These are phyloP conservation scores for Limosa lapponica DNA, from an alignment of 2,797 vertebrate genomes.

Conservation along the genomic window DNA sequence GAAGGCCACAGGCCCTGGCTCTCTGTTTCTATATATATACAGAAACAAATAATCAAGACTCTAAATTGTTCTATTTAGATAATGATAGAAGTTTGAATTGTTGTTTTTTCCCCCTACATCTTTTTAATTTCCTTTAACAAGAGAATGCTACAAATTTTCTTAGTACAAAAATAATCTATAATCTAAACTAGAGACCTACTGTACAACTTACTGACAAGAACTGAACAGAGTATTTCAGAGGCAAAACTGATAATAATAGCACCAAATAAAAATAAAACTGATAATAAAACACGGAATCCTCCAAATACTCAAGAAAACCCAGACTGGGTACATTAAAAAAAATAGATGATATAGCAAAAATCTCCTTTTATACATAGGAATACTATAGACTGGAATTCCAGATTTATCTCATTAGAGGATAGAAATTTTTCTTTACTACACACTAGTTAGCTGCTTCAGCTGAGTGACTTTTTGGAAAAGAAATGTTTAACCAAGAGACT, in stretches of 20 bases:
- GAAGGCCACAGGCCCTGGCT: background rate
- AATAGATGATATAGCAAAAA: background rate
- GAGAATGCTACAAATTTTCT: background rate
- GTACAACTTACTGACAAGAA: background rate
- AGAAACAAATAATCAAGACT: background rate
- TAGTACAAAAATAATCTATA: background rate
- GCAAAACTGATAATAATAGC: background rate
- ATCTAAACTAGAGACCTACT: background rate
- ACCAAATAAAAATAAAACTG: background rate
- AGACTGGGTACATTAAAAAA: background rate
- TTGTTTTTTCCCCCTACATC: background rate
- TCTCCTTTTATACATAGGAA: background rate
- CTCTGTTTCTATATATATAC: background rate
- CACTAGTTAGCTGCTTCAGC: background rate
- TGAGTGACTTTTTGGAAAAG: background rate
- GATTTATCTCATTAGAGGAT: background rate
- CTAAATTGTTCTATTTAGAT: background rate
- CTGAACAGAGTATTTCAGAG: background rate
- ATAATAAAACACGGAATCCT: background rate
- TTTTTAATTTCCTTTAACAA: background rate
- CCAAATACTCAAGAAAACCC: background rate
- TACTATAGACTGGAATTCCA: background rate
- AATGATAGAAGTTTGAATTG: background rate
- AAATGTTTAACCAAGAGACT: background rate
- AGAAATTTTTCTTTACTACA: background rate